phyloP scores from a whole-genome alignment of 2,113 vertebrate species.

The Caloenas nicobarica region DNA sequence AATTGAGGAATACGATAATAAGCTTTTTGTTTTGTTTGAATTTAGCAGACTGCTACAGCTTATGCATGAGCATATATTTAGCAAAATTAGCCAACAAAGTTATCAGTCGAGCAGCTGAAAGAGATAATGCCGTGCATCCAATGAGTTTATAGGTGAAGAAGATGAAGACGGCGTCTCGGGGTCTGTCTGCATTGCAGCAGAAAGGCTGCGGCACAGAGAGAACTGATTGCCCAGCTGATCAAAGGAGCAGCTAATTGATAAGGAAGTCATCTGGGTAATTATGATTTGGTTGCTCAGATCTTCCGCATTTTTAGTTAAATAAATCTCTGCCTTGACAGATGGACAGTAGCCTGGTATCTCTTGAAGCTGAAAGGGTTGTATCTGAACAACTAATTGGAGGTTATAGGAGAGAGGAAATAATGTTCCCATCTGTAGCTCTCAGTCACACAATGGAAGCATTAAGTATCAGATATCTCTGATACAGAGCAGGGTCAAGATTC shows the following conservation, averaged over 20 bases:
- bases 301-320: background rate
- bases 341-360: background rate
- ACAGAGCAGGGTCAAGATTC: background rate
- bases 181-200: background rate
- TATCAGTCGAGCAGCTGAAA: background rate
- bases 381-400: background rate
- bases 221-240: background rate
- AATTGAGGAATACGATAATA: background rate
- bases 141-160: rapidly evolving
- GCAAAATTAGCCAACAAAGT: background rate
- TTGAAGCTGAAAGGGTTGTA: background rate
- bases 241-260: background rate
- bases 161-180: background rate
- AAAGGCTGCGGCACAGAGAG: background rate
- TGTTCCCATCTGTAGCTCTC: background rate
- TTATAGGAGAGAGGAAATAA: background rate
- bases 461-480: background rate
- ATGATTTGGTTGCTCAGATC: background rate
- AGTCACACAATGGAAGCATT: background rate
- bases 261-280: background rate
- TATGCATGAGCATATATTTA: background rate
- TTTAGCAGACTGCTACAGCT: background rate
- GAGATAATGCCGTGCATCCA: background rate
- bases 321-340: background rate
- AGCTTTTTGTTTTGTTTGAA: background rate